Evolutionary conservation across 2,797 vertebrate species (phyloP), one percentile per base, ranked within the genome.

Genomic region (Clarias pachynema): DNA sequence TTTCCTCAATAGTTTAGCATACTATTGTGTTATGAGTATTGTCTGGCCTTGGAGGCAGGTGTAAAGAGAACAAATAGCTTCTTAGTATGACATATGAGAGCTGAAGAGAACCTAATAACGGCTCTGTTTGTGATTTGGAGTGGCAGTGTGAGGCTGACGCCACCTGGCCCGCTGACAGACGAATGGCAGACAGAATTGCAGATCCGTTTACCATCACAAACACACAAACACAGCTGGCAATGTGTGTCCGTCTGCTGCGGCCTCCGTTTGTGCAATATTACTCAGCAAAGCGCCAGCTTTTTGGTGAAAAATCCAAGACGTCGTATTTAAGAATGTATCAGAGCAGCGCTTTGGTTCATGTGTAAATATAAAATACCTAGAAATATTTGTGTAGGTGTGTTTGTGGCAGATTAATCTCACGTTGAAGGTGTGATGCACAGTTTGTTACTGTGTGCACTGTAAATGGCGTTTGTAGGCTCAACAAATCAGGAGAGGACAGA

Each of bases 61-160:
- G 87, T 89, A 92, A 88, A 88, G 90, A 93, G 88, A 91, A 93
- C 94, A 94, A 95, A 94, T 92, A 92, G 91, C 82, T 88, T 86
- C 89, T 93, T 91, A 89, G 90, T 94, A 91, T 92, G 90, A 93
- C 89, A 85, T 90, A 94, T 88, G 93, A 94, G 89, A 87, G 88
- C 86, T 86, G 49, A 29, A 68, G 89, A 86, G 91, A 94, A 93
- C 89, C 92, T 92, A 93, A 94, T 94, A 93, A 93, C 91, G 89
- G 88, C 89, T 92, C 89, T 88, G 92, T 94, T 95, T 94, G 91
- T 91, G 92, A 92, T 91, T 93, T 90, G 91, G 89, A 91, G 85
- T 90, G 86, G 89, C 89, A 89, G 89, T 86, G 88, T 88, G 94
- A 91, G 85, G 92, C 84, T 81, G 84, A 85, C 88, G 85, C 90